phyloP scores from a whole-genome alignment of 2,888 invertebrate species.

The Lycia hirtaria region DNA sequence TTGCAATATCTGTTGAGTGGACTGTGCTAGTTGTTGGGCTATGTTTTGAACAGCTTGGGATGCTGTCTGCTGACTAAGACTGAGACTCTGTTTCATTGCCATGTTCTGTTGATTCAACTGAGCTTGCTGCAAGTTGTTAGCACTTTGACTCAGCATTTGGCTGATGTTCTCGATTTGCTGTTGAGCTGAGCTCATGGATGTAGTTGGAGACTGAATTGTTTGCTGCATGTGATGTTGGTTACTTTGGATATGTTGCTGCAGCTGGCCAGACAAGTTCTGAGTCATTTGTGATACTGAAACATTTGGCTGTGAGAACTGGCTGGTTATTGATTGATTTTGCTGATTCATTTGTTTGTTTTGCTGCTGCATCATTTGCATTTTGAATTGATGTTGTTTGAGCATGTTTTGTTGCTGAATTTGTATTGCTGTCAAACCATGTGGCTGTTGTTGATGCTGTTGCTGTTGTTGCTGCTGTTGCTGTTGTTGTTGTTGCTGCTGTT shows the following conservation, averaged over 20 bases:
- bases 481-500: constrained; percentile 45
- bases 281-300: constrained; percentile 74
- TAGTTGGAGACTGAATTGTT: constrained; percentile 68
- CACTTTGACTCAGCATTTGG: constrained; percentile 83
- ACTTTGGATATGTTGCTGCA: constrained; percentile 74
- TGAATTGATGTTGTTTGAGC: constrained; percentile 85
- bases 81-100: constrained; percentile 76
- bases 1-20: constrained; percentile 77
- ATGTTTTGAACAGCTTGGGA: constrained; percentile 78
- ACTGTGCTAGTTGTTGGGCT: constrained; percentile 77
- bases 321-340: constrained; percentile 47
- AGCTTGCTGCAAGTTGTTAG: constrained; percentile 77
- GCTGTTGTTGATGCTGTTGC: constrained; percentile 58
- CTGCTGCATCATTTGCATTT: constrained; percentile 81
- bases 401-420: constrained; percentile 84
- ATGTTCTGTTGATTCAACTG: constrained; percentile 76
- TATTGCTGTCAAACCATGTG: constrained; percentile 78
- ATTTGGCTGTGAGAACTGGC: constrained; percentile 74
- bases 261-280: constrained; percentile 71
- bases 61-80: constrained; percentile 74
- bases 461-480: constrained; percentile 62
- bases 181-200: constrained; percentile 85
- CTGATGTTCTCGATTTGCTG: constrained; percentile 87
- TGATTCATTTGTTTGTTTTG: constrained; percentile 64
- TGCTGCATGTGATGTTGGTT: constrained; percentile 77